Conservation (phyloP, 64 coral and sea anemone genomes). For the Stylophora pistillata region DNA sequence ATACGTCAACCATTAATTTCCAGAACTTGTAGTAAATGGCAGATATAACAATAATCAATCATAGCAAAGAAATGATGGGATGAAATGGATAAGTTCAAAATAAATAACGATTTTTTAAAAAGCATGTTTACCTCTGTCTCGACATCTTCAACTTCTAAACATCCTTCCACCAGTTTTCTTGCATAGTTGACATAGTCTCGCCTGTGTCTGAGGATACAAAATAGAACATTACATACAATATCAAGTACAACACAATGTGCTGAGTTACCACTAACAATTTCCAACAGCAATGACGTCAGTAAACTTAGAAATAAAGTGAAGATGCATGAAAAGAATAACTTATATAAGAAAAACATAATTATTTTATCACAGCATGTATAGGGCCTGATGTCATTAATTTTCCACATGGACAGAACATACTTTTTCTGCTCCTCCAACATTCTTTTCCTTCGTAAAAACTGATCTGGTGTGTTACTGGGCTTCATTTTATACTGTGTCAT, state of each 20-base stretch:
- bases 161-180: slow-evolving; percentile 87
- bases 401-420: slow-evolving; percentile 17
- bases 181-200: slow-evolving; percentile 86
- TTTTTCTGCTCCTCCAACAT: slow-evolving; percentile 92
- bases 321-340: background rate
- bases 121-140: background rate
- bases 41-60: no score
- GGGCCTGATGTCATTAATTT: no score
- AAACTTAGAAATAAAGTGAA: no score
- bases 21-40: background rate
- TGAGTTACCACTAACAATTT: no score
- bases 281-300: no score
- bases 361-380: no score
- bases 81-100: no score
- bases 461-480: slow-evolving; percentile 94
- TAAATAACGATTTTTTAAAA: no score
- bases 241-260: background rate
- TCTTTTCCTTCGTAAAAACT: slow-evolving; percentile 75
- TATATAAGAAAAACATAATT: background rate
- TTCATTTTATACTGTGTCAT: slow-evolving; percentile 85
- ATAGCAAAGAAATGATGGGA: no score
- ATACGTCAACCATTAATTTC: background rate
- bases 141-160: slow-evolving; percentile 54
- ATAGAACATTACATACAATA: background rate
- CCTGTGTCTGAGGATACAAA: slow-evolving; percentile 64